Base-by-base conservation (phyloP, 2,797 vertebrate species). In the Mormyrus proboscirostris region DNA sequence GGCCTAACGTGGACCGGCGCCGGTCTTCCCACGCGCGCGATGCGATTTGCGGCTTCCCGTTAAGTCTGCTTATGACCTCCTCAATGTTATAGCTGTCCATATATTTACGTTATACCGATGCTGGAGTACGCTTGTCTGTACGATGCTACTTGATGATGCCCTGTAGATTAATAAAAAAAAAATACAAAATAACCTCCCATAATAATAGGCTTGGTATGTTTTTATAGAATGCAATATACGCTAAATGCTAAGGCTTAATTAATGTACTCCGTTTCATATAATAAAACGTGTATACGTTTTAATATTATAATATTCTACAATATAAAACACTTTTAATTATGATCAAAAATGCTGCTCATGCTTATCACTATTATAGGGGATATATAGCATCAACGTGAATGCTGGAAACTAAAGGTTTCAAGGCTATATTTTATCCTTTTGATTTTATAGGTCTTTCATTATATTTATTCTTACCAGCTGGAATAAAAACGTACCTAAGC, bases 1-100 rank as follows among this genome's bases (percentile, higher is more conserved):
- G 76, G 76, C 76, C 76, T 82, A 47, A 82, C 41, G 76, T n/a
- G 16, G 76, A 22, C 41, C 41, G 76, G 76, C 19, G 76, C 76
- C 76, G 76, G 76, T n/a, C 76, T 82, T 82, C 76, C 76, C 76
- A 82, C 38, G 76, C 76, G 47, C 29, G 14, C 73, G 76, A 47
- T 82, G 76, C 76, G 76, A 82, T 82, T 16, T 82, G 76, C 76
- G 41, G 76, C 22, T 76, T 76, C 33, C 69, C 14, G 33, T 76
- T 38, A 76, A 38, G 2, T 47, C 19, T 44, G 19, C 41, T 22
- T 44, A 47, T 82, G 76, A 82, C 76, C 76, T 82, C 76, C 41
- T 47, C 76, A 82, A 82, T 82, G 76, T 82, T 82, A 82, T 44
- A 82, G 76, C 76, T 47, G 2, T 47, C 41, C n/a, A 47, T 82